phyloP scores from a whole-genome alignment of 2,888 invertebrate genomes.

The Luperina testacea region DNA sequence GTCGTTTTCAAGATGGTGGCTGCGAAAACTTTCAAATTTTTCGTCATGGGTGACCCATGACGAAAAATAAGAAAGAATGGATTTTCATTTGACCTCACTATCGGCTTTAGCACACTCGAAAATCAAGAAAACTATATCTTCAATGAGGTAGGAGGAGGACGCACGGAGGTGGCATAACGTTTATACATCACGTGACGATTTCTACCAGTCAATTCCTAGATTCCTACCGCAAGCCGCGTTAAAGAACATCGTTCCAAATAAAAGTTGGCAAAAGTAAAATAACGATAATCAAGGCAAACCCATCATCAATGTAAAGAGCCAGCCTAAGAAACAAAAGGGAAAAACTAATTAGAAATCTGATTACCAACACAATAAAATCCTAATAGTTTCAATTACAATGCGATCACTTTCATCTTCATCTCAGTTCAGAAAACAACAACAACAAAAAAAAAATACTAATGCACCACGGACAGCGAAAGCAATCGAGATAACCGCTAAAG shows the following conservation, averaged over 20 bases:
- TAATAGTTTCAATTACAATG: conserved; percentile 60
- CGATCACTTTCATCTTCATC: conserved; percentile 68
- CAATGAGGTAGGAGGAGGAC: background rate
- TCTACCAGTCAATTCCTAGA: background rate
- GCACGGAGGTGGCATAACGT: background rate
- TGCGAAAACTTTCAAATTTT: too few species aligned
- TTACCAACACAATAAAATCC: conserved; percentile 59
- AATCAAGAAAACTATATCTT: background rate
- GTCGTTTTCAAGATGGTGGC: too few species aligned
- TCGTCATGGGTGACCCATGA: too few species aligned
- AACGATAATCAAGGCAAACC: background rate
- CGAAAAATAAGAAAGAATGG: too few species aligned
- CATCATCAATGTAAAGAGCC: background rate
- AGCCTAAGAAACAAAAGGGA: conserved; percentile 27
- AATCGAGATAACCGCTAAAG: conserved; percentile 62
- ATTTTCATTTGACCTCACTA: background rate
- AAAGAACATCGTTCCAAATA: background rate
- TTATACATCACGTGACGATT: too few species aligned
- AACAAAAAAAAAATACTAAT: conserved; percentile 44
- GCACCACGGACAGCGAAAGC: conserved; percentile 62
- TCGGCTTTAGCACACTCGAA: background rate
- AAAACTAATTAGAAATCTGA: conserved; percentile 61
- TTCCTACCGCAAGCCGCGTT: background rate
- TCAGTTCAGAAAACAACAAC: conserved; percentile 52
- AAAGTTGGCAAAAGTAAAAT: background rate